Evolutionary conservation across 2,797 vertebrate genomes (phyloP), one percentile per base, ranked within the genome.

Genomic region (Mareca strepera): DNA sequence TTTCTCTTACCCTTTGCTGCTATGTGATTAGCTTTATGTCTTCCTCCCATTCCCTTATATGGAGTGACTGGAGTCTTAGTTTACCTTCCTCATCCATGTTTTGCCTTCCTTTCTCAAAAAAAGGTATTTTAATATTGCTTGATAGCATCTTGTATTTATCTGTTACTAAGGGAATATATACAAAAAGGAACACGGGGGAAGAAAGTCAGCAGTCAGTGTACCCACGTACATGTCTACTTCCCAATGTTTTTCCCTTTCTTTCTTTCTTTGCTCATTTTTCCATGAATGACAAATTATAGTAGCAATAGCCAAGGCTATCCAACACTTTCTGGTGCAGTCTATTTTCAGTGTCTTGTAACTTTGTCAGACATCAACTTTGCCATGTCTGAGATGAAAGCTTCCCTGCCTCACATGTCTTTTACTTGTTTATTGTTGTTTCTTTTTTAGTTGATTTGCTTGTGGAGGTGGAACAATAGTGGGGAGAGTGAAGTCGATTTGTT

Each of bases 111-210:
- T 93, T 94, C 63, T 90, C 56, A 79, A 91, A 87, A 80, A 46
- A 68, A 48, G 26, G 23, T 82, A 43, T 85, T 91, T 94, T 85
- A 89, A 85, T 95, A 77, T 62, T 58, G 31, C 52, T 83, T 88
- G 77, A 90, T 94, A 93, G 8, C 59, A 92, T 91, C 87, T 90
- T 75, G 76, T 81, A 52, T 95, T 95, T 94, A 28, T 91, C 77
- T 59, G 91, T 94, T 88, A 67, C 93, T 87, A 91, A 76, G 73
- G 35, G 14, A 82, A 73, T 80, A 67, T 48, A 16, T 58, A 37
- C 66, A 90, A 52, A 69, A 86, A 81, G 29, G 50, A 81, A 79
- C 37, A 75, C 33, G 55, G 67, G 25, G 58, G 67, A 70, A 79
- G 60, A 39, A 84, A 91, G 41, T 66, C 60, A 68, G 23, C 28